A percentile compares a stretch with the other conserved stretches of the same genome.
Evolutionary conservation across 2,113 vertebrate species (phyloP).

Genomic region (Bathybates hornii): DNA sequence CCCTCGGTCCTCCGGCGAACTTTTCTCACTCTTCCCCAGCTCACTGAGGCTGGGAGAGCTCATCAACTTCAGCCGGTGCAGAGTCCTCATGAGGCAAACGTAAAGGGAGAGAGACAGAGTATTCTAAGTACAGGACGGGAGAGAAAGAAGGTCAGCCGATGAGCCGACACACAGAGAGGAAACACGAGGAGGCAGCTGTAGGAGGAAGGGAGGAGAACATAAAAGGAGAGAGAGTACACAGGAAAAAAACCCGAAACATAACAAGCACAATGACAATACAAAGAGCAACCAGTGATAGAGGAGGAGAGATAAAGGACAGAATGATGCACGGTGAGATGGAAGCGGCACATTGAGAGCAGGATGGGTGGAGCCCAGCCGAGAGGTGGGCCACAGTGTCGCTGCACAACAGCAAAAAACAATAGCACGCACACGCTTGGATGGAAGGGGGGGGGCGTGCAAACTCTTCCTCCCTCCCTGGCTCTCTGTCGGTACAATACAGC

Average conservation of each 20-base stretch:
- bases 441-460: not conserved
- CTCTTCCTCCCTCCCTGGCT: constrained; percentile 21
- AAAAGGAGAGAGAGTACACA: not conserved
- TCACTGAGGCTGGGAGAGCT: constrained; percentile 76
- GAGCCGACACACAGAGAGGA: constrained; percentile 1
- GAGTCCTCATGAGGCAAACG: constrained; percentile 67
- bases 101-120: not conserved
- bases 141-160: constrained; percentile 39
- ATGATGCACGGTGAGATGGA: constrained; percentile 28
- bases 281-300: constrained; percentile 28
- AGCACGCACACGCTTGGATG: constrained; percentile 10
- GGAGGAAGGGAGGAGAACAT: not conserved
- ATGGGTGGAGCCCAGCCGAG: constrained; percentile 50
- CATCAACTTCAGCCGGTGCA: constrained; percentile 76
- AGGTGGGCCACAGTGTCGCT: constrained; percentile 31
- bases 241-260: accelerated
- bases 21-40: constrained; percentile 72
- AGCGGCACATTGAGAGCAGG: constrained; percentile 27
- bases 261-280: constrained; percentile 25
- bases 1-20: constrained; percentile 71
- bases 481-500: constrained; percentile 42
- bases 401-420: constrained; percentile 45
- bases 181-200: constrained; percentile 11
- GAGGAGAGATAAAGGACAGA: constrained; percentile 57
- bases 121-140: not conserved